Conservation (phyloP, 2,113 vertebrate species). For the Acrocephalus kingi region DNA sequence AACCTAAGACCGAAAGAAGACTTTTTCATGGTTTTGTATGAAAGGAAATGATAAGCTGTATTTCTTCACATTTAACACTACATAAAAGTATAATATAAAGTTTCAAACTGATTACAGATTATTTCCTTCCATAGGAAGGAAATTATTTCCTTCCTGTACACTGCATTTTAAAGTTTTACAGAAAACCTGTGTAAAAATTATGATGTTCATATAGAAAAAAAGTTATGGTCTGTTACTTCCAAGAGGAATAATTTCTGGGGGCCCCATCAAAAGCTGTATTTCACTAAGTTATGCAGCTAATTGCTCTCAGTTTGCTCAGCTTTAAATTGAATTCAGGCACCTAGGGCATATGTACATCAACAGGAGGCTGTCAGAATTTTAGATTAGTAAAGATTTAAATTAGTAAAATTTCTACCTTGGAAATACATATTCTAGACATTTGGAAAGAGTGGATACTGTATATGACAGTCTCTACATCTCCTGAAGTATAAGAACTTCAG, state of each 20-base stretch:
- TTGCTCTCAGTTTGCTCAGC: not conserved
- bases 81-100: conserved; percentile 6
- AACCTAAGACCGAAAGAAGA: conserved; percentile 16
- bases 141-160: not conserved
- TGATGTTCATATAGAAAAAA: not conserved
- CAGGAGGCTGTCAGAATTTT: not conserved
- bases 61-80: conserved; percentile 26
- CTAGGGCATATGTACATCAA: not conserved
- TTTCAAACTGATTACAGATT: not conserved
- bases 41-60: conserved; percentile 31
- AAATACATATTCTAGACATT: not conserved
- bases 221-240: not conserved
- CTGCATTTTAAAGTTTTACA: conserved; percentile 37
- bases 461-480: not conserved
- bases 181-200: not conserved
- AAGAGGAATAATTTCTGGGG: not conserved
- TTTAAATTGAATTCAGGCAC: not conserved
- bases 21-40: conserved; percentile 15
- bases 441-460: not conserved
- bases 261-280: not conserved
- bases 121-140: conserved; percentile 19
- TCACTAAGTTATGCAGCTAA: not conserved
- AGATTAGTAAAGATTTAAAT: not conserved
- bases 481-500: not conserved
- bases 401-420: not conserved